Evolutionary conservation across 2,113 vertebrate species (phyloP).

Genomic region (Menura novaehollandiae): DNA sequence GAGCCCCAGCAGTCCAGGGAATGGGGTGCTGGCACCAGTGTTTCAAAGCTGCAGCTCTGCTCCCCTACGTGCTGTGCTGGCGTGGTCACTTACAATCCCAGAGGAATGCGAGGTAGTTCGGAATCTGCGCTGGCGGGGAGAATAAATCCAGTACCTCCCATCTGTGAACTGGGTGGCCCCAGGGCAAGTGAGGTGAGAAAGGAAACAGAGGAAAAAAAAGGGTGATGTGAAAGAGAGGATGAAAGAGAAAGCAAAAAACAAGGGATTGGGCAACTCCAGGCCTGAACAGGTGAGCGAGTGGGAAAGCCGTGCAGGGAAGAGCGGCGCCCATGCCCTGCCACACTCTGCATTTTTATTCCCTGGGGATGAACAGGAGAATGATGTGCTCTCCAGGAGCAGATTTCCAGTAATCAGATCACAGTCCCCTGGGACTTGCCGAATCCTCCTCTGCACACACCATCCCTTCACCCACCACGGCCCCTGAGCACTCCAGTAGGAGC

Average conservation of each 20-base stretch:
- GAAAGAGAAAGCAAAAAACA: conserved; percentile 1
- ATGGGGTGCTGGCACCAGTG: background rate
- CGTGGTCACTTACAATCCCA: conserved; percentile 71
- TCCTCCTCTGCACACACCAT: background rate
- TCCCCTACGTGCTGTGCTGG: background rate
- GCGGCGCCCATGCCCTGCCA: background rate
- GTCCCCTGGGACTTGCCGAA: background rate
- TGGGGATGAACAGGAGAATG: background rate
- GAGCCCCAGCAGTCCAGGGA: background rate
- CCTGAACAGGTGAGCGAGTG: background rate
- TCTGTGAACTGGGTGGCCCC: conserved; percentile 83
- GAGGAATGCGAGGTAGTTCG: conserved; percentile 71
- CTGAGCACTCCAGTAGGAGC: background rate
- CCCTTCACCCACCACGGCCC: background rate
- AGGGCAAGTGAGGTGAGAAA: conserved; percentile 43
- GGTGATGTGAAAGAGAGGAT: conserved; percentile 42
- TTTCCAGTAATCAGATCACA: background rate
- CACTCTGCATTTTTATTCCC: background rate
- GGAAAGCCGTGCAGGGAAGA: conserved; percentile 28
- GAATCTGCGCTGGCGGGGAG: conserved; percentile 78
- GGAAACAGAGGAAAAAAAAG: conserved; percentile 62
- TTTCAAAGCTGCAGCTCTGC: conserved; percentile 55
- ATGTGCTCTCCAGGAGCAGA: background rate
- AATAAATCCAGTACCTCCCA: conserved; percentile 90
- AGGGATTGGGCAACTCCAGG: background rate